Percentiles rank a stretch among this genome's conserved stretches.
Conservation (phyloP, 2,888 invertebrate species). For the Acleris holmiana region DNA sequence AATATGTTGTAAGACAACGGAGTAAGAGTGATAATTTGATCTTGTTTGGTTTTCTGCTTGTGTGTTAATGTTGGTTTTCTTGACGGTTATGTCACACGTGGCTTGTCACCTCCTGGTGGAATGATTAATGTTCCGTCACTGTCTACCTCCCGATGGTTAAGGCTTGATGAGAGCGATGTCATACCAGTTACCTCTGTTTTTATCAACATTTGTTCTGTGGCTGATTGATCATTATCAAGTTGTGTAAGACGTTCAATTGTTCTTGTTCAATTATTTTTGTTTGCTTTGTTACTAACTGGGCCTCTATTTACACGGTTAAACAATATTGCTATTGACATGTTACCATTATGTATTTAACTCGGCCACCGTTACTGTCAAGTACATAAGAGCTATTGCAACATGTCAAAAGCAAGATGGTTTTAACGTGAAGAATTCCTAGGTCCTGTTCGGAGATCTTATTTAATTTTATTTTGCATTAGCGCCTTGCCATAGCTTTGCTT, state of each 20-base stretch:
- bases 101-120: constrained; percentile 33
- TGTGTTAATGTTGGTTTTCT: constrained; percentile 17
- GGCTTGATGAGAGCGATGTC: constrained; percentile 24
- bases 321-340: too few relatives aligned
- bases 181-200: constrained; percentile 19
- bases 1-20: constrained; percentile 1
- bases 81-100: constrained; percentile 37
- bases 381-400: too few relatives aligned
- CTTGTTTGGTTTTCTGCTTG: background rate
- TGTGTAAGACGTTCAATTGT: constrained; percentile 22
- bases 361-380: too few relatives aligned
- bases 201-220: constrained; percentile 30
- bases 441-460: constrained; percentile 6
- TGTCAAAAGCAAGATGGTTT: too few relatives aligned
- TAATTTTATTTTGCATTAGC: too few relatives aligned
- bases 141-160: constrained; percentile 28
- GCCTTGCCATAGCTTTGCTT: too few relatives aligned
- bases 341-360: too few relatives aligned
- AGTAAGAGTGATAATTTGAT: constrained; percentile 15
- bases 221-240: constrained; percentile 32
- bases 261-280: constrained; percentile 13
- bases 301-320: too few relatives aligned
- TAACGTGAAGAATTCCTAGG: background rate
- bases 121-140: constrained; percentile 34
- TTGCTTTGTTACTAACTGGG: background rate